Evolutionary conservation across 2,797 vertebrate genomes (phyloP).

Genomic region (Rhinogobio ventralis): DNA sequence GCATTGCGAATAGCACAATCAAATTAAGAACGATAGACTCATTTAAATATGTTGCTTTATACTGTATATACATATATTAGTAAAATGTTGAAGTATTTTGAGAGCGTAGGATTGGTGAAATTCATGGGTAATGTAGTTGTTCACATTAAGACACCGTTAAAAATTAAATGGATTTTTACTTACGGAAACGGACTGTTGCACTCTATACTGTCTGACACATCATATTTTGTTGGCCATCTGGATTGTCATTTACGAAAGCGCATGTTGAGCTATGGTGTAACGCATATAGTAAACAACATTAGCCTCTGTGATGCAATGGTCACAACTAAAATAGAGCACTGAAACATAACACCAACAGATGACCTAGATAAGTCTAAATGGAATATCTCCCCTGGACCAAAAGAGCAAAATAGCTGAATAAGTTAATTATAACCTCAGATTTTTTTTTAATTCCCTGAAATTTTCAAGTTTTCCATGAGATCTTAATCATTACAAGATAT

Average conservation of each 20-base stretch:
- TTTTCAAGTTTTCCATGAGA: background rate
- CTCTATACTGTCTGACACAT: background rate
- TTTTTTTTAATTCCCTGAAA: background rate
- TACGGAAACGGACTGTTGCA: background rate
- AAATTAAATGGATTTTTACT: background rate
- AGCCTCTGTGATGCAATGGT: slow-evolving; percentile 51
- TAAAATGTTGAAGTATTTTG: too few species aligned
- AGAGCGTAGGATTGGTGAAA: background rate
- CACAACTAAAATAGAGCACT: slow-evolving; percentile 63
- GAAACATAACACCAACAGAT: slow-evolving; percentile 63
- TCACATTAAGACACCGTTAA: background rate
- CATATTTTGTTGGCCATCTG: background rate
- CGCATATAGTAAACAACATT: slow-evolving; percentile 51
- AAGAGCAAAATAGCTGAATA: background rate
- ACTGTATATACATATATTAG: too few species aligned
- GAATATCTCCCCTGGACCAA: background rate
- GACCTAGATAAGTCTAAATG: slow-evolving; percentile 42
- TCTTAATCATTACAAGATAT: background rate
- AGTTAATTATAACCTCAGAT: background rate
- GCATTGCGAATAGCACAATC: too few species aligned
- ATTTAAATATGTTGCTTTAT: too few species aligned
- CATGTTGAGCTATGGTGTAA: background rate
- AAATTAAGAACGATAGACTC: too few species aligned
- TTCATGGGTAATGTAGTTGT: background rate
- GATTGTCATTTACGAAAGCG: slow-evolving; percentile 21